Percentiles rank a stretch among this genome's conserved stretches.
phyloP scores from a whole-genome alignment of 2,113 vertebrate species.

The Elachura formosa region DNA sequence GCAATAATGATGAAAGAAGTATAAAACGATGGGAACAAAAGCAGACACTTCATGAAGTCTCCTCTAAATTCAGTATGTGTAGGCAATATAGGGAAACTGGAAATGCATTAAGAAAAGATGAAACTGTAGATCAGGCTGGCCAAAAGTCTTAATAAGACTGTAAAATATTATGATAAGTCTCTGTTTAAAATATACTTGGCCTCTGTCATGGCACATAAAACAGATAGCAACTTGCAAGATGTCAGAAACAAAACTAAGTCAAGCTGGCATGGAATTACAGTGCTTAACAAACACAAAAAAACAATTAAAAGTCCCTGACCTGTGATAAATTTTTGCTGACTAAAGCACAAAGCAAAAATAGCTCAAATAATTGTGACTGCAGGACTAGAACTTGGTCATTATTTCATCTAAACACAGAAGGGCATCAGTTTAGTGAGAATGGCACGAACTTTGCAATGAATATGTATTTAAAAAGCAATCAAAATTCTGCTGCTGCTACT shows the following conservation, averaged over 20 bases:
- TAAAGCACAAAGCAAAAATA: neutral
- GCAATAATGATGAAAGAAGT: slow-evolving; percentile 49
- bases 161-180: slow-evolving; percentile 59
- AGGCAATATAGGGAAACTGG: slow-evolving; percentile 39
- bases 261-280: neutral
- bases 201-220: neutral
- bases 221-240: neutral
- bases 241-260: neutral
- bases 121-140: slow-evolving; percentile 44
- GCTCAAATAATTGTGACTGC: neutral
- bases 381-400: neutral
- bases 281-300: neutral
- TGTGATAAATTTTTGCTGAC: neutral
- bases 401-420: neutral
- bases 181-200: slow-evolving; percentile 14
- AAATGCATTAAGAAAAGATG: slow-evolving; percentile 49
- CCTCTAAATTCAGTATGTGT: slow-evolving; percentile 31
- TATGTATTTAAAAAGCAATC: neutral
- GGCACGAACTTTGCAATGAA: neutral
- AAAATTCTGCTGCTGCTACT: neutral
- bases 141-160: slow-evolving; percentile 53
- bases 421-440: neutral
- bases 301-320: neutral
- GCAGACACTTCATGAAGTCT: slow-evolving; percentile 40
- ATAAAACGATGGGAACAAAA: slow-evolving; percentile 50